Evolutionary conservation across 2,888 invertebrate species (phyloP).

Genomic region (Chromoteleia sp.): DNA sequence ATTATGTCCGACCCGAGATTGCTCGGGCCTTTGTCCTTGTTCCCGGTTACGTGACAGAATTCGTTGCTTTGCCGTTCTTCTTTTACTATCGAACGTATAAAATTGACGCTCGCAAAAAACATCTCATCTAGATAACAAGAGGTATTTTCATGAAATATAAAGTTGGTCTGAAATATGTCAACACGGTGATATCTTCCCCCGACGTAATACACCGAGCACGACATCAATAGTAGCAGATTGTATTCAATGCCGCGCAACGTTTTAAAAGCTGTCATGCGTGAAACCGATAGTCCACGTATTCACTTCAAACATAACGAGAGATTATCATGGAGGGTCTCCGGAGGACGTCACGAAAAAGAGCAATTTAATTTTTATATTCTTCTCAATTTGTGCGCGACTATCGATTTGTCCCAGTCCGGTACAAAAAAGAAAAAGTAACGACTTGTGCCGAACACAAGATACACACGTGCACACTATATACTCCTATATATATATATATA

Average conservation of each 20-base stretch:
- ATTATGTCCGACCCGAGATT: slow-evolving; percentile 1
- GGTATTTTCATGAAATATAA: slow-evolving; percentile 48
- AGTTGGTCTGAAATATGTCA: slow-evolving; percentile 54
- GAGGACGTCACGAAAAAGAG: slow-evolving; percentile 35
- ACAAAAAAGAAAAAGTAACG: slow-evolving; percentile 33
- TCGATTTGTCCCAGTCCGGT: slow-evolving; percentile 27
- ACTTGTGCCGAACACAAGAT: not conserved
- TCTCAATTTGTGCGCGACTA: slow-evolving; percentile 47
- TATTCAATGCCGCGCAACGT: slow-evolving; percentile 52
- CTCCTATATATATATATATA: not conserved
- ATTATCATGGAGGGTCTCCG: slow-evolving; percentile 37
- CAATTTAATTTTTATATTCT: slow-evolving; percentile 54
- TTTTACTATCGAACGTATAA: slow-evolving; percentile 8
- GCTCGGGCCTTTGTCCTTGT: not conserved
- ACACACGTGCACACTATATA: too few relatives aligned
- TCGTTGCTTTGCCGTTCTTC: not conserved
- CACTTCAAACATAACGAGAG: slow-evolving; percentile 61
- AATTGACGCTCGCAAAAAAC: slow-evolving; percentile 23
- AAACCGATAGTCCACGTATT: slow-evolving; percentile 60
- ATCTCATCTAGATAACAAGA: slow-evolving; percentile 42
- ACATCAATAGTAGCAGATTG: slow-evolving; percentile 56
- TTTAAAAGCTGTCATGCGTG: slow-evolving; percentile 66
- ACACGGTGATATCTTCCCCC: slow-evolving; percentile 45
- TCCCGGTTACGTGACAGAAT: not conserved
- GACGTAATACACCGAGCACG: slow-evolving; percentile 37